phyloP scores from a whole-genome alignment of 2,797 vertebrate species.

The Monodelphis domestica region DNA sequence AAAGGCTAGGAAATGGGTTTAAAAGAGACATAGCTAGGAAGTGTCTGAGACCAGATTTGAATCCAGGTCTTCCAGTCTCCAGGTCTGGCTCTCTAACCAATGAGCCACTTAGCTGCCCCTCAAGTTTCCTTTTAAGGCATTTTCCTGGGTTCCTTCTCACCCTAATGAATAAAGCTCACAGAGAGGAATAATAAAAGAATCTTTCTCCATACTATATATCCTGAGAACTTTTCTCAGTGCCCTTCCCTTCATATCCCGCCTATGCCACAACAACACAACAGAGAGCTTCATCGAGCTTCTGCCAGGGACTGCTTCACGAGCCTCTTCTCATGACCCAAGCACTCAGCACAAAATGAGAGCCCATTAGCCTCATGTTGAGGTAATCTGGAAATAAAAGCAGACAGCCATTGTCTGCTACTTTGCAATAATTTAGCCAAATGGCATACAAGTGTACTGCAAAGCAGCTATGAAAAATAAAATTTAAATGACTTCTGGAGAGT shows the following conservation, averaged over 20 bases:
- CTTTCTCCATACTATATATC: neutral
- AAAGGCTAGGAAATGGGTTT: no score
- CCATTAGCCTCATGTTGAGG: neutral
- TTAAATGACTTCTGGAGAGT: slow-evolving; percentile 2
- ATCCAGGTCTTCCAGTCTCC: no score
- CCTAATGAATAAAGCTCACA: neutral
- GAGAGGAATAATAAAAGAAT: neutral
- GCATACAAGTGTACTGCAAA: neutral
- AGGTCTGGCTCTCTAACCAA: no score
- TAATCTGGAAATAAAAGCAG: neutral
- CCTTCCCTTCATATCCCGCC: neutral
- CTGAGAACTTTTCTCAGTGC: neutral
- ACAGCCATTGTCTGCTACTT: neutral
- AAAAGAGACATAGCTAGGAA: no score
- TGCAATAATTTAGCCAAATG: slow-evolving; percentile 27
- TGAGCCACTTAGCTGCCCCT: no score
- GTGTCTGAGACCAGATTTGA: no score
- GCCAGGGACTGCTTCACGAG: neutral
- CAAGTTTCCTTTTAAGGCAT: neutral
- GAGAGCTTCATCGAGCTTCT: slow-evolving; percentile 14
- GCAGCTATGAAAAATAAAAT: slow-evolving; percentile 41
- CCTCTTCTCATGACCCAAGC: slow-evolving; percentile 18
- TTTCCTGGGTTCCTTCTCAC: neutral
- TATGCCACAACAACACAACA: neutral
- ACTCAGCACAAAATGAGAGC: slow-evolving; percentile 3